Conservation (phyloP, 2,113 vertebrate species). For the Indri indri region DNA sequence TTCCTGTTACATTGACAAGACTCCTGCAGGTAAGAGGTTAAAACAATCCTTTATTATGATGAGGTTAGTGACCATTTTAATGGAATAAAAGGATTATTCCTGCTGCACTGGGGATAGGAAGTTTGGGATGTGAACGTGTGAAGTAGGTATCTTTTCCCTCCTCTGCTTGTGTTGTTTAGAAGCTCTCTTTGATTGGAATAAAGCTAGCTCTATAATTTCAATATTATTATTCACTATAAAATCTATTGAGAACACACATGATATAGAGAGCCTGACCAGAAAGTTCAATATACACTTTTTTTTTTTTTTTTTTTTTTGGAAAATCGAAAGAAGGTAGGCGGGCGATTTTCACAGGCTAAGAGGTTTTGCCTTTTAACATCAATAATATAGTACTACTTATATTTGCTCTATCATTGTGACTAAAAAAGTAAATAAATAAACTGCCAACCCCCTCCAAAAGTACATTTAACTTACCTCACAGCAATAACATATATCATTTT, state of each 20-base stretch:
- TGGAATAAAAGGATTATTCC: constrained; percentile 57
- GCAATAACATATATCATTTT: background rate
- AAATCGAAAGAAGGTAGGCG: background rate
- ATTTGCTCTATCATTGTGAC: background rate
- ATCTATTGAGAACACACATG: background rate
- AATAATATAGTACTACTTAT: background rate
- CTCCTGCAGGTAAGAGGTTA: constrained; percentile 63
- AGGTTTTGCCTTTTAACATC: background rate
- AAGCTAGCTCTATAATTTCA: background rate
- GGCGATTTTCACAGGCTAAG: background rate
- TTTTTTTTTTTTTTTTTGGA: background rate
- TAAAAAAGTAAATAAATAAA: background rate
- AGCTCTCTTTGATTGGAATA: background rate
- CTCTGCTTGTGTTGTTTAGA: background rate
- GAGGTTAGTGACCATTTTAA: constrained; percentile 54
- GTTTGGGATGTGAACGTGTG: background rate
- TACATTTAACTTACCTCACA: background rate
- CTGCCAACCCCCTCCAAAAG: background rate
- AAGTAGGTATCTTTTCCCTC: background rate
- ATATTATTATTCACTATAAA: background rate
- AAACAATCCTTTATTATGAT: constrained; percentile 49
- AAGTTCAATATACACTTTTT: background rate
- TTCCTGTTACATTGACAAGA: constrained; percentile 46
- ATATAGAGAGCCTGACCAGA: background rate
- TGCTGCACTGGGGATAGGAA: background rate